Base-by-base conservation (phyloP, 92 coral and sea anemone species). In the Diadumene lineata region DNA sequence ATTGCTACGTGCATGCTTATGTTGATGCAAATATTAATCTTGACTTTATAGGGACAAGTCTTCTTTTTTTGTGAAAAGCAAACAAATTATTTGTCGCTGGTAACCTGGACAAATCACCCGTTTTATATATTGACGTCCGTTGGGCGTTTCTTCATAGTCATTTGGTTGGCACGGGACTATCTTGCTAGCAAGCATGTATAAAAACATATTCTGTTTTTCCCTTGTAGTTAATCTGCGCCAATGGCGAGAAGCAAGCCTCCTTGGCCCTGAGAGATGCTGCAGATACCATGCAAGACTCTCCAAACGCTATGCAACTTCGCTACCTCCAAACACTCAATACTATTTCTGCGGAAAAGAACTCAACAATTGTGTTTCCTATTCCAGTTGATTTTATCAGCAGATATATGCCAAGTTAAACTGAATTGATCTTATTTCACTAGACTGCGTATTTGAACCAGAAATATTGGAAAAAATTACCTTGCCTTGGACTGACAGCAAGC, bases 311-410 rank as follows among this genome's bases (percentile, higher is more conserved):
- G 76, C 98, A 93, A 74, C 88, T 93, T 32, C 86, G 98, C 31
- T 93, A 93, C 43, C 92, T 93, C 11, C 98, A 93, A 70, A 93
- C 98, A 13, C 81, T 93, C 23, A 93, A 85, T 80, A 84, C 92
- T 15, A 90, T 93, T 65, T 88, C 98, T 0, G 98, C 98, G 24
- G 98, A 93, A 85, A 93, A 93, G 57, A 93, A 93, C 71, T 93
- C 98, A 15, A 93, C 98, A 58, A 93, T 93, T 25, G 75, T 93
- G 34, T 90, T 93, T 79, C 98, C 98, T 0, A 80, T 93, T 27
- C 98, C 98, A 6, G 75, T 90, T 58, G 93, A 93, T 31, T 38
- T 76, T 55, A 31, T 86, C 29, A 56, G 70, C 15, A 72, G 60
- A 18, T 76, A 82, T 68, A 24, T 87, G 17, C 38, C 44, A 32